Evolutionary conservation across 2,113 vertebrate genomes (phyloP).

Genomic region (Triplophysa rosa): DNA sequence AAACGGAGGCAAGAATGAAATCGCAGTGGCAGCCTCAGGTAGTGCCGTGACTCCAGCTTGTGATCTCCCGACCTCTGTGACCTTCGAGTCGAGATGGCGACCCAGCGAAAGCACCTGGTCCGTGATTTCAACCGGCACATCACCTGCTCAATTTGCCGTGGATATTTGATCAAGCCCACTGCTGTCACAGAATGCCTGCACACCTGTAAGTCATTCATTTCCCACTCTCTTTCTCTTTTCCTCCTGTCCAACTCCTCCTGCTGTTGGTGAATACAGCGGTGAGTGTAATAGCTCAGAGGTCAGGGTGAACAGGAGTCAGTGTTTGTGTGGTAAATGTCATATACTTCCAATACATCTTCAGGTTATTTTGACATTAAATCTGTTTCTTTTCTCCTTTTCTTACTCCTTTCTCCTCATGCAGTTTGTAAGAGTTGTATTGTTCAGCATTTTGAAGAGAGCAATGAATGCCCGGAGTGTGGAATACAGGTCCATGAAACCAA

Average conservation of each 20-base stretch:
- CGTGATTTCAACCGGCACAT: slow-evolving; percentile 90
- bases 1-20: neutral
- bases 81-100: slow-evolving; percentile 80
- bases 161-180: slow-evolving; percentile 88
- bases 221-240: neutral
- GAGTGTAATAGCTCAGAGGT: neutral
- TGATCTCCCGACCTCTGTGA: slow-evolving; percentile 59
- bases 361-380: no score
- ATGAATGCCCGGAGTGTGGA: slow-evolving; percentile 88
- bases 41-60: slow-evolving; percentile 28
- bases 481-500: slow-evolving; percentile 91
- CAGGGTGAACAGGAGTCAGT: neutral
- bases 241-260: neutral
- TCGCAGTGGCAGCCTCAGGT: slow-evolving; percentile 39
- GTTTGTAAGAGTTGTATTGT: slow-evolving; percentile 91
- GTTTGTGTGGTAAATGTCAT: neutral
- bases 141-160: slow-evolving; percentile 88
- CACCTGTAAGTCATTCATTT: slow-evolving; percentile 80
- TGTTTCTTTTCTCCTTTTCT: slow-evolving; percentile 4
- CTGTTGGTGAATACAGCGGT: neutral
- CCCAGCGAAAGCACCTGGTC: slow-evolving; percentile 84
- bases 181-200: slow-evolving; percentile 89
- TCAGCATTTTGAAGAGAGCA: slow-evolving; percentile 91
- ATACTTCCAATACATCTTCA: no score
- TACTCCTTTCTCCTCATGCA: slow-evolving; percentile 54